These are phyloP conservation scores for Tanytarsus gracilentus DNA, from an alignment of 2,888 invertebrate species.

Conservation along the genomic window DNA sequence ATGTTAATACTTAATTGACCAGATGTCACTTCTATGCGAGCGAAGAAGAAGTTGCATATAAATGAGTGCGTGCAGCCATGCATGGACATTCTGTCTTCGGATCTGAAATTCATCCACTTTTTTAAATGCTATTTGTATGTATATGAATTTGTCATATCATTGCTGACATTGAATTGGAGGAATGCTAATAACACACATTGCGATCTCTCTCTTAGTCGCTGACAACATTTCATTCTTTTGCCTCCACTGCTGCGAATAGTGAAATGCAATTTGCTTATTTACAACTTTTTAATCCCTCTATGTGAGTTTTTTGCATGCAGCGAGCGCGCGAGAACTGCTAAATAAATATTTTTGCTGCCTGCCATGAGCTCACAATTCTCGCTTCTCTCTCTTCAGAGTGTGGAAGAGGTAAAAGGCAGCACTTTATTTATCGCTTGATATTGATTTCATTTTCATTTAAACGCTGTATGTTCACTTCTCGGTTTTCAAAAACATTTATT, in stretches of 20 bases:
- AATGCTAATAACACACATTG: slow-evolving; percentile 15
- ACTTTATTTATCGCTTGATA: slow-evolving; percentile 28
- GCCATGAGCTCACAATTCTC: no score
- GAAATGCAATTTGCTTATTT: slow-evolving; percentile 15
- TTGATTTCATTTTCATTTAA: slow-evolving; percentile 29
- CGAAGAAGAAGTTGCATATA: background rate
- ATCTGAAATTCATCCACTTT: no score
- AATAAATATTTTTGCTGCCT: background rate
- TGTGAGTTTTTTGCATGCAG: background rate
- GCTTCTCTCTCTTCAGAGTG: no score
- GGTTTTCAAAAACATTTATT: slow-evolving; percentile 27
- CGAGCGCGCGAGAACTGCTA: background rate
- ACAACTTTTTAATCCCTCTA: background rate
- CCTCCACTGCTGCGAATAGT: background rate
- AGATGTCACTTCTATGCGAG: slow-evolving; percentile 14
- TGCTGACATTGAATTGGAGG: background rate
- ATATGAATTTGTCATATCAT: slow-evolving; percentile 16
- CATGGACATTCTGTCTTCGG: no score
- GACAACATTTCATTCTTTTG: slow-evolving; percentile 15
- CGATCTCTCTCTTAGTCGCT: slow-evolving; percentile 8
- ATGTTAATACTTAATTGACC: slow-evolving; percentile 26
- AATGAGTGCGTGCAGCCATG: slow-evolving; percentile 18
- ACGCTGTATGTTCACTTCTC: slow-evolving; percentile 10
- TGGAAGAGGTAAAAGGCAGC: no score
- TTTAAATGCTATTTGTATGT: no score